phyloP scores from a whole-genome alignment of 2,888 invertebrate species.

The Meliscaeva auricollis region DNA sequence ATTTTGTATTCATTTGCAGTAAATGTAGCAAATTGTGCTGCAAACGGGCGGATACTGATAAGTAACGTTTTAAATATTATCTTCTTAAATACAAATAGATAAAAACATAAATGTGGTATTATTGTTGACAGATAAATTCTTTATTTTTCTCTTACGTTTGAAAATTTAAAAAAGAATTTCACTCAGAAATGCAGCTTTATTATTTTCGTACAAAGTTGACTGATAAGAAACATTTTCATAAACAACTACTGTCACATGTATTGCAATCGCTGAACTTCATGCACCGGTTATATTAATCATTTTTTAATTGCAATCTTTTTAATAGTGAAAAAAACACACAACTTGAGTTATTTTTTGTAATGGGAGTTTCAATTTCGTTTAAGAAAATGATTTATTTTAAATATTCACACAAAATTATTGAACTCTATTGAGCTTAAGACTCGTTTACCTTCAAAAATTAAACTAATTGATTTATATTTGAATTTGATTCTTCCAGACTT shows the following conservation, averaged over 20 bases:
- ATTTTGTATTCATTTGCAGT: too few relatives aligned
- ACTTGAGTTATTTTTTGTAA: not conserved
- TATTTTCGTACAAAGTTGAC: conserved; percentile 29
- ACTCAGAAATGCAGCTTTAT: conserved; percentile 4
- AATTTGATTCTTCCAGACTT: conserved; percentile 91
- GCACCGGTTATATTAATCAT: not conserved
- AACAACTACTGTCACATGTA: conserved; percentile 16
- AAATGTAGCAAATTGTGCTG: not conserved
- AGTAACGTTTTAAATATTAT: conserved; percentile 5
- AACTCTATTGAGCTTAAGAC: not conserved
- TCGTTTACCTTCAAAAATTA: not conserved
- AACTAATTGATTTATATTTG: conserved; percentile 55
- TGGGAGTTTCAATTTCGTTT: too few relatives aligned
- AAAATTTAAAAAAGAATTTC: not conserved
- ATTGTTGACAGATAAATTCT: conserved; percentile 44
- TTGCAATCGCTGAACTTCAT: conserved; percentile 30
- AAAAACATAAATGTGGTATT: conserved; percentile 46
- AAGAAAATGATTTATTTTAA: too few relatives aligned
- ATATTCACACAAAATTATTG: not conserved
- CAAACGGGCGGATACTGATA: not conserved
- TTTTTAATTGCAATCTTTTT: too few relatives aligned
- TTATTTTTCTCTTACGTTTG: not conserved
- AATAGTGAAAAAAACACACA: not conserved
- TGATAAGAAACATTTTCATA: conserved; percentile 50
- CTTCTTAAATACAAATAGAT: conserved; percentile 29